Evolutionary conservation across 2,113 vertebrate species (phyloP), one percentile per base, ranked within the genome.

Genomic region (Silurus asotus): DNA sequence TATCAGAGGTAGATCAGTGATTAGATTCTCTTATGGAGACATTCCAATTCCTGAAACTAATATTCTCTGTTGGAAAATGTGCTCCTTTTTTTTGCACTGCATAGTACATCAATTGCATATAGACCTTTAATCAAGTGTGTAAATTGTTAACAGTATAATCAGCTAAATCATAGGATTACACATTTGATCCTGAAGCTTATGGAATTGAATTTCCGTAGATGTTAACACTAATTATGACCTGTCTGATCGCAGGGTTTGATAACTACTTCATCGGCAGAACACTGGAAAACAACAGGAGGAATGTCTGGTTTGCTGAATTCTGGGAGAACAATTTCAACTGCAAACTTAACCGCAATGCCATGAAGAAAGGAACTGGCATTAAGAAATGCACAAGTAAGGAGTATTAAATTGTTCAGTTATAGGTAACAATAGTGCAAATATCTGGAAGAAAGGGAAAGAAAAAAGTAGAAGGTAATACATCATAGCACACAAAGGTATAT

Each of bases 331-430:
- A 96, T 91, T 98, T 98, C 91, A 96, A 92, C 90, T 98, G 97
- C 92, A 97, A 95, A 85, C 95, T 98, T 89, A 96, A 94, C 89
- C 93, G 95, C 8, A 95, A 96, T 2, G 94, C 89, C 20, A 88
- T 91, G 90, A 94, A 94, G 83, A 91, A 94, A 83, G 96, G 94
- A 0, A 95, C 94, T 0, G 91, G 94, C 0, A 86, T 93, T n/a
- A 96, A 96, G 88, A 98, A 97, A 83, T 97, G 97, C 93, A 98
- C 97, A 87, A 97, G 97, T 98, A 96, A 93, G 94, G 88, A 69
- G 11, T 28, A 67, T 58, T 70, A 72, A 13, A 3, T 84, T 82
- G 86, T 55, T 89, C n/a, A 51, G 79, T 69, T 83, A 84, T 53
- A 76, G n/a, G 37, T 37, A 37, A 55, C 45, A 80, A 48, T 83